Base-by-base conservation (phyloP, 2,888 invertebrate genomes). In the Cremastinae sp. region DNA sequence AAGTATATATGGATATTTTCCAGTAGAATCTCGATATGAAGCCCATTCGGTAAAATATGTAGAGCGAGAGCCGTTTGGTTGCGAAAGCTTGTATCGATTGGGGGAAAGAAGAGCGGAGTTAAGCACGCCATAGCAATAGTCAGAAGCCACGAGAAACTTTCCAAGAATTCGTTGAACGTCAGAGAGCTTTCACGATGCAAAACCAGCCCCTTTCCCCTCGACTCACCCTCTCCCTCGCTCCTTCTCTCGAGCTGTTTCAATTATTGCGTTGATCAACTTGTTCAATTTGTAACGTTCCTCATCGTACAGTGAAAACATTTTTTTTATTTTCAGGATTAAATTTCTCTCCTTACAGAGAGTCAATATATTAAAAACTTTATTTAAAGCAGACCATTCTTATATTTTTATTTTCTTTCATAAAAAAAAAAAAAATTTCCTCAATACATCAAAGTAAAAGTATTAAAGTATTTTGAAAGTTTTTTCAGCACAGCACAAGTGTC, bases 91-190 rank as follows among this genome's bases (percentile, higher is more conserved):
- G 28, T 18, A 59, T 70, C 69, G 69, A 70, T 53, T 53, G 16
- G 8, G 18, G 41, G 18, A n/a, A 43, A 58, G 51, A 49, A 51
- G 34, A 59, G 28, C 28, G 28, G 28, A 28, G 28, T 28, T 28
- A 28, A 28, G 5, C 28, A 28, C 28, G 28, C 28, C 49, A 53
- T 41, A 22, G 51, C 20, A 53, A 14, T 41, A 59, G 38, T 22
- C 58, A 20, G 58, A 56, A 66, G 36, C 51, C 51, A 28, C 53
- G 43, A 61, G 69, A 61, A 70, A 70, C 69, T 70, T 70, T 45
- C 12, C 18, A 43, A 70, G 53, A 70, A 61, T 53, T 28, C 61
- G 53, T 61, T 59, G 43, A 41, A 16, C 28, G 61, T 61, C 34
- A 51, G 43, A 28, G 8, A 38, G 28, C 28, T 28, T 28, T 28